phyloP scores from a whole-genome alignment of 1,140 invertebrate genomes.

The Drosophila cardini region DNA sequence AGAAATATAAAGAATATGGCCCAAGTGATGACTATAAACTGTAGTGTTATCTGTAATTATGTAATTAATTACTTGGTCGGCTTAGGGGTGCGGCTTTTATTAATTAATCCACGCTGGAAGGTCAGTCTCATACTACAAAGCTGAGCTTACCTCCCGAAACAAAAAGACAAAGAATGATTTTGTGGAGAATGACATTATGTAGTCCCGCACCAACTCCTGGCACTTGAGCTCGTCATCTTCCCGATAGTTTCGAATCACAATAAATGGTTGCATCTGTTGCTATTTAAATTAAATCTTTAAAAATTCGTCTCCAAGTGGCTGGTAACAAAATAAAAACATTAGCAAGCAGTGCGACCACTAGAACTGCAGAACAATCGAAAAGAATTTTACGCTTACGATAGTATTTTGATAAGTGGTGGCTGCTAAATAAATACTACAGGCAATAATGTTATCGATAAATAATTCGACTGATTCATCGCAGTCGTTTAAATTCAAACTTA shows the following conservation, averaged over 20 bases:
- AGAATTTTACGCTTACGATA: constrained; percentile 1
- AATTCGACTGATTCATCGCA: too few species aligned
- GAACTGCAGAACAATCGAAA: constrained; percentile 21
- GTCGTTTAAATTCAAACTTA: too few species aligned
- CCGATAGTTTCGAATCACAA: constrained; percentile 76
- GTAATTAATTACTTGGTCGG: constrained; percentile 4
- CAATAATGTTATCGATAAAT: neutral
- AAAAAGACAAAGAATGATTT: constrained; percentile 77
- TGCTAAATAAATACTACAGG: too few species aligned
- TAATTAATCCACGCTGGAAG: constrained; percentile 29
- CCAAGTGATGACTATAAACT: constrained; percentile 84
- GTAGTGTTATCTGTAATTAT: constrained; percentile 74
- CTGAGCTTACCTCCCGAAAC: constrained; percentile 72
- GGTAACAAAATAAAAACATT: constrained; percentile 50
- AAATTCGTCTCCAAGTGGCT: constrained; percentile 14
- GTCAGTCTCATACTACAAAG: constrained; percentile 52
- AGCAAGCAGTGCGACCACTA: constrained; percentile 37
- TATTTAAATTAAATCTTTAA: constrained; percentile 30
- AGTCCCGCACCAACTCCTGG: constrained; percentile 79
- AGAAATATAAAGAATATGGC: constrained; percentile 84
- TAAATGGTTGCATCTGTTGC: constrained; percentile 79
- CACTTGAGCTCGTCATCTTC: constrained; percentile 81
- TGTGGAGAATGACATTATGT: constrained; percentile 80
- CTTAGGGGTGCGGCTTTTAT: neutral
- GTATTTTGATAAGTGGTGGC: too few species aligned